phyloP scores from a whole-genome alignment of 1,140 invertebrate species.

The Euura saliciscinereae region DNA sequence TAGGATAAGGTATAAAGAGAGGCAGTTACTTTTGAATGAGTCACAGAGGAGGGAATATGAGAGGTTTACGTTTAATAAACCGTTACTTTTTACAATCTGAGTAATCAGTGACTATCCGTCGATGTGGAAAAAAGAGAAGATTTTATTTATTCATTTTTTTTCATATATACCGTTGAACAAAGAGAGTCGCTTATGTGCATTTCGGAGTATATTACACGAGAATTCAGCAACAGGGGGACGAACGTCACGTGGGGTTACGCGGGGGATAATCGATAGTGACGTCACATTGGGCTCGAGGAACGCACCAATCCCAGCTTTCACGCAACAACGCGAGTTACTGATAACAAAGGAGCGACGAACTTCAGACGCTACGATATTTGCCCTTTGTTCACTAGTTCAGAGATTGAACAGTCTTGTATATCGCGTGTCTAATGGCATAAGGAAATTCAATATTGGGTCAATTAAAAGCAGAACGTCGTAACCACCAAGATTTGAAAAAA shows the following conservation, averaged over 20 bases:
- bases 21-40: no score
- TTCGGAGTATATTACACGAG: no score
- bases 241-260: slow-evolving; percentile 14
- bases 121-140: neutral
- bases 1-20: no score
- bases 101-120: neutral
- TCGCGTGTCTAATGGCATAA: no score
- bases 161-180: neutral
- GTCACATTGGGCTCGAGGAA: slow-evolving; percentile 21
- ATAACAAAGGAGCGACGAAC: slow-evolving; percentile 49
- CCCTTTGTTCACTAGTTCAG: neutral
- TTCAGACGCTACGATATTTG: slow-evolving; percentile 8
- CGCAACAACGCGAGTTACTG: slow-evolving; percentile 27
- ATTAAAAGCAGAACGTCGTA: no score
- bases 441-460: no score
- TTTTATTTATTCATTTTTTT: neutral
- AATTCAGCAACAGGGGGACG: slow-evolving; percentile 21
- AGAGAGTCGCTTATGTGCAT: no score
- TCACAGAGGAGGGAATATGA: no score
- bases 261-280: slow-evolving; percentile 43
- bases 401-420: no score
- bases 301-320: slow-evolving; percentile 26
- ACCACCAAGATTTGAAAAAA: no score
- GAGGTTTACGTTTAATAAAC: no score
- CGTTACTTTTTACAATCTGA: no score